Evolutionary conservation across 2,888 invertebrate genomes (phyloP), one percentile per base, ranked within the genome.

Genomic region (Folsomia manolachei): DNA sequence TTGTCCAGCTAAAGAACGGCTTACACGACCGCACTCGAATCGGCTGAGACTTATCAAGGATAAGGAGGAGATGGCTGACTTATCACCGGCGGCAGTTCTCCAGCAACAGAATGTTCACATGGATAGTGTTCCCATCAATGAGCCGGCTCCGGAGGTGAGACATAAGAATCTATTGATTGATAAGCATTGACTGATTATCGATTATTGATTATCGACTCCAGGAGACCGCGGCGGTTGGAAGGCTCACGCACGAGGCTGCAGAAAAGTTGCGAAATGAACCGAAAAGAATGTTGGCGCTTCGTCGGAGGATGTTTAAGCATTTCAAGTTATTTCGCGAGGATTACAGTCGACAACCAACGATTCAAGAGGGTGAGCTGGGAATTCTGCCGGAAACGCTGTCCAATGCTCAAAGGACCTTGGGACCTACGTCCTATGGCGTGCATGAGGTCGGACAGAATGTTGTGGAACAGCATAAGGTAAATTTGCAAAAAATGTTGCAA

Each of bases 251-350:
- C 51, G 74, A 74, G 27, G 64, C 60, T 27, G 74, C 71, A n/a
- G 69, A 71, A 24, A 63, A 64, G 4, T 62, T 74, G 21, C 19
- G 51, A 21, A 65, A 69, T 19, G 74, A 71, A 21, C 64, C 64
- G 19, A 69, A 60, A n/a, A 27, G 71, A 61, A 63, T 74, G 69
- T 19, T 71, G 25, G 52, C 65, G 23, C 63, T 74, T 26, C 27
- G 71, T 24, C 63, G 69, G 56, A 63, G 69, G 21, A 63, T 71
- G 24, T 74, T 74, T 53, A 62, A 63, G 2, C 51, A 71, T 21
- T 74, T 69, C 69, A 63, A 69, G 2, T 25, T 74, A 14, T 74
- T 74, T 71, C 61, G 74, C n/a, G 61, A 69, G 21, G 74, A 74
- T 61, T 62, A 69, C 53, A 21, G 26, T 23, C 60, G 71, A 27